A percentile compares a stretch with the other conserved stretches of the same genome.
These are phyloP conservation scores for Herpailurus yagouaroundi DNA, from an alignment of 2,113 vertebrate genomes.

Conservation along the genomic window DNA sequence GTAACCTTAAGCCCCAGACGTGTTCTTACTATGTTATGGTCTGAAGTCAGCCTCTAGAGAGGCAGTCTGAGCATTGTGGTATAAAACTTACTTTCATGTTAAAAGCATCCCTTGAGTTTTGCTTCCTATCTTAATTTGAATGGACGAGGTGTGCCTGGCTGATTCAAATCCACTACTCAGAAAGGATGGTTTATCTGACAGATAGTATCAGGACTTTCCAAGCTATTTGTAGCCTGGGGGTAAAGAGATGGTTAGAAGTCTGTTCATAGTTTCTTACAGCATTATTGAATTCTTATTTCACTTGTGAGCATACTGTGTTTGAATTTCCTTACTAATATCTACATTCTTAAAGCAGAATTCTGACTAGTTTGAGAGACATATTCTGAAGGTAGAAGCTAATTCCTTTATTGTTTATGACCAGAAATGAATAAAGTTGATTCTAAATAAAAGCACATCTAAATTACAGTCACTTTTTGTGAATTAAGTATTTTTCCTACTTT, in stretches of 20 bases:
- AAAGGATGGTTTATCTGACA: constrained; percentile 28
- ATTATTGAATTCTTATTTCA: constrained; percentile 45
- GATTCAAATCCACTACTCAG: constrained; percentile 28
- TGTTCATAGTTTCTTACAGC: constrained; percentile 35
- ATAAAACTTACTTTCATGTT: constrained; percentile 26
- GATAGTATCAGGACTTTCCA: constrained; percentile 24
- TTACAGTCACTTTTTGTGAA: constrained; percentile 24
- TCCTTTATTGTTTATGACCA: constrained; percentile 27
- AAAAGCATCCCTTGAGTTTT: constrained; percentile 46
- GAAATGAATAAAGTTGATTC: constrained; percentile 23
- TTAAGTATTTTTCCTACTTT: neutral
- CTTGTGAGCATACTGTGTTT: constrained; percentile 31
- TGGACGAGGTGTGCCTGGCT: neutral
- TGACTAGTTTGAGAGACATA: neutral
- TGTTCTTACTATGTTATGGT: neutral
- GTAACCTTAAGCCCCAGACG: neutral
- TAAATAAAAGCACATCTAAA: constrained; percentile 18
- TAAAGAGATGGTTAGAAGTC: constrained; percentile 6
- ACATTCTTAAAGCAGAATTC: constrained; percentile 18
- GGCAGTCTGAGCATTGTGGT: neutral
- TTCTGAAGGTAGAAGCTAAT: constrained; percentile 31
- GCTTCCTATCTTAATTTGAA: constrained; percentile 38
- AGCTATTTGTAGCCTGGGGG: neutral
- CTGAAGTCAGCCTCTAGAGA: constrained; percentile 25
- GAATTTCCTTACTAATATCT: constrained; percentile 28